These are phyloP conservation scores for Gambusia affinis DNA, from an alignment of 2,113 vertebrate genomes.

Conservation along the genomic window DNA sequence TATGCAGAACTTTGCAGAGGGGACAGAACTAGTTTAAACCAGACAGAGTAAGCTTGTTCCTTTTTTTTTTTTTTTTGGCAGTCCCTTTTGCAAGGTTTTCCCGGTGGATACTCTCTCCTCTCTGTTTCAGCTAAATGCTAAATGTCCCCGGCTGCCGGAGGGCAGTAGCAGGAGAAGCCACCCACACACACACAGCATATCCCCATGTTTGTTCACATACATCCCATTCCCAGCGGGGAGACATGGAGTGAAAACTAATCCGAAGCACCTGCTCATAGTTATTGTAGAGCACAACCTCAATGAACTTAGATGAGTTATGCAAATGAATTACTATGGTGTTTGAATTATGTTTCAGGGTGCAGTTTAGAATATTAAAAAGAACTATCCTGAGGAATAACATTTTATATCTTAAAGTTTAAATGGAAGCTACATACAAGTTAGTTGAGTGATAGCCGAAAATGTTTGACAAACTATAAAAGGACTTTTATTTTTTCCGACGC, in stretches of 20 bases:
- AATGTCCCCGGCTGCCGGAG: conserved; percentile 70
- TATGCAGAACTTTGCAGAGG: conserved; percentile 1
- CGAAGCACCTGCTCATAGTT: conserved; percentile 40
- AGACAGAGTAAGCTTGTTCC: conserved; percentile 19
- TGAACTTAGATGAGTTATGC: not conserved
- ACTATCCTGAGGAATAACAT: not conserved
- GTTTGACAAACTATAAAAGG: too few species aligned
- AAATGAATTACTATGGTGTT: conserved; percentile 20
- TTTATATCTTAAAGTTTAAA: not conserved
- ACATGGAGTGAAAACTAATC: conserved; percentile 31
- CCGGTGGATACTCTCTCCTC: conserved; percentile 44
- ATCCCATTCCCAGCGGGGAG: not conserved
- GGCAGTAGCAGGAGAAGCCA: conserved; percentile 39
- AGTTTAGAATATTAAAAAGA: not conserved
- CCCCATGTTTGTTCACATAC: not conserved
- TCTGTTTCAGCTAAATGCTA: conserved; percentile 63
- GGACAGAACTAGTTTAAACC: conserved; percentile 31
- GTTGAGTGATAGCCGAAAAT: too few species aligned
- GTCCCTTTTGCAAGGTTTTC: conserved; percentile 44
- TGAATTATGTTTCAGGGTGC: not conserved
- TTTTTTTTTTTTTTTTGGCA: conserved; percentile 2
- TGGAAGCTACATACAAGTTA: too few species aligned
- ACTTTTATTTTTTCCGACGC: too few species aligned
- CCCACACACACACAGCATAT: conserved; percentile 6
- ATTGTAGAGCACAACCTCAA: conserved; percentile 31